Evolutionary conservation across 2,888 invertebrate species (phyloP).

Genomic region (Meghimatium bilineatum): DNA sequence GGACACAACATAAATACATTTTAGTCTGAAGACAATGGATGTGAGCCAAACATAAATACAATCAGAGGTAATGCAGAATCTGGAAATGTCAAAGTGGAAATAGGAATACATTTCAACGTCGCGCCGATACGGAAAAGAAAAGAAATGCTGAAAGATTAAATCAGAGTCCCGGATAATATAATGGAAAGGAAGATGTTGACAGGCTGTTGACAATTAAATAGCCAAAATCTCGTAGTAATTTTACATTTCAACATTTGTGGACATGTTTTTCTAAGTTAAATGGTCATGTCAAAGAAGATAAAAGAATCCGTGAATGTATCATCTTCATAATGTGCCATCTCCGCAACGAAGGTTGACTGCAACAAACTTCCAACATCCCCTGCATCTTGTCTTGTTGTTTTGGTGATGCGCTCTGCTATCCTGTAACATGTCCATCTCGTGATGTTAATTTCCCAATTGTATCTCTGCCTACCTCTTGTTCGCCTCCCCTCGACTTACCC

Average conservation of each 20-base stretch:
- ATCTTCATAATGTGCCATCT: too few species aligned
- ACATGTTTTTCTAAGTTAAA: background rate
- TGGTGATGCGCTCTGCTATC: too few species aligned
- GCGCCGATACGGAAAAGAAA: background rate
- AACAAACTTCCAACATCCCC: too few species aligned
- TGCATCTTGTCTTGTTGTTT: too few species aligned
- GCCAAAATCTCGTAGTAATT: background rate
- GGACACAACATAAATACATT: background rate
- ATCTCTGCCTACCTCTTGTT: too few species aligned
- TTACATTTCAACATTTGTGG: background rate
- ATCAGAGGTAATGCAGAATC: background rate
- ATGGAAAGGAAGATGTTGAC: background rate
- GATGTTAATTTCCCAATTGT: too few species aligned
- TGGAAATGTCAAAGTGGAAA: constrained; percentile 6
- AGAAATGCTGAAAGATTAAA: background rate
- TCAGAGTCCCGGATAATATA: background rate
- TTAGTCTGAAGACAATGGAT: background rate
- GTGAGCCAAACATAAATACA: background rate
- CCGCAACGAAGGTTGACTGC: too few species aligned
- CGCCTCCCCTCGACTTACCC: too few species aligned
- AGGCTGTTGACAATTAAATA: background rate
- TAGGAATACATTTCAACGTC: background rate
- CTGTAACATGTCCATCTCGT: too few species aligned
- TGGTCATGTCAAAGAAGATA: too few species aligned
- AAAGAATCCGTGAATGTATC: too few species aligned